Percentiles rank a stretch among this genome's conserved stretches.
Conservation (phyloP, 2,888 invertebrate species). For the Scaptodrosophila latifasciaeformis region DNA sequence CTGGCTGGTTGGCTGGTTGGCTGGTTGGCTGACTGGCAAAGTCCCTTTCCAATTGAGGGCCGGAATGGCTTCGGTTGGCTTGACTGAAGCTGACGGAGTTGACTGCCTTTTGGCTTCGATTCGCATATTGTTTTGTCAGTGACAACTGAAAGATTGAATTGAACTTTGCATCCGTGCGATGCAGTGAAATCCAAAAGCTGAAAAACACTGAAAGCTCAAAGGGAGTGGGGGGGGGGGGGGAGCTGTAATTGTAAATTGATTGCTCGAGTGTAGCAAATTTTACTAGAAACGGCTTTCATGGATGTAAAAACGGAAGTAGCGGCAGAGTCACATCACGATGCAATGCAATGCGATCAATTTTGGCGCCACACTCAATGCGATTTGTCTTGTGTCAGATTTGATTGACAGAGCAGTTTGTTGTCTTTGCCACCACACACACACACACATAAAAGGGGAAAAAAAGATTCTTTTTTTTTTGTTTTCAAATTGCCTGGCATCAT, state of each 20-base stretch:
- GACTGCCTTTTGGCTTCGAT: constrained; percentile 8
- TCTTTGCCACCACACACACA: constrained; percentile 16
- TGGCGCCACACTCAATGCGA: constrained; percentile 54
- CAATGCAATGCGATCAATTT: constrained; percentile 34
- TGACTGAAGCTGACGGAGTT: too few species aligned
- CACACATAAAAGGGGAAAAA: neutral
- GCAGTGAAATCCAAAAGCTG: constrained; percentile 10
- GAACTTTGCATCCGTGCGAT: constrained; percentile 53
- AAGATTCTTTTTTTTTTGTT: constrained; percentile 1
- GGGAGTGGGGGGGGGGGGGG: neutral
- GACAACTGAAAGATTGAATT: constrained; percentile 71
- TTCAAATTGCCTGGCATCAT: neutral
- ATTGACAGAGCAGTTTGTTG: constrained; percentile 63
- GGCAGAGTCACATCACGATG: neutral
- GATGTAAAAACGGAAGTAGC: constrained; percentile 18
- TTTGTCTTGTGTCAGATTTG: constrained; percentile 72
- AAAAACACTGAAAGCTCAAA: neutral
- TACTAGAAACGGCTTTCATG: constrained; percentile 14
- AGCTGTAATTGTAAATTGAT: constrained; percentile 60
- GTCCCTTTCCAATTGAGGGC: neutral
- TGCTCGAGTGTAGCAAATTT: constrained; percentile 53
- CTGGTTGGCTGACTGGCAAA: too few species aligned
- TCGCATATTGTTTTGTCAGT: constrained; percentile 56
- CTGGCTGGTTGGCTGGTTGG: constrained; percentile 6
- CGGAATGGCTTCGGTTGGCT: neutral